phyloP scores from a whole-genome alignment of 2,888 invertebrate species.

The Automeris io region DNA sequence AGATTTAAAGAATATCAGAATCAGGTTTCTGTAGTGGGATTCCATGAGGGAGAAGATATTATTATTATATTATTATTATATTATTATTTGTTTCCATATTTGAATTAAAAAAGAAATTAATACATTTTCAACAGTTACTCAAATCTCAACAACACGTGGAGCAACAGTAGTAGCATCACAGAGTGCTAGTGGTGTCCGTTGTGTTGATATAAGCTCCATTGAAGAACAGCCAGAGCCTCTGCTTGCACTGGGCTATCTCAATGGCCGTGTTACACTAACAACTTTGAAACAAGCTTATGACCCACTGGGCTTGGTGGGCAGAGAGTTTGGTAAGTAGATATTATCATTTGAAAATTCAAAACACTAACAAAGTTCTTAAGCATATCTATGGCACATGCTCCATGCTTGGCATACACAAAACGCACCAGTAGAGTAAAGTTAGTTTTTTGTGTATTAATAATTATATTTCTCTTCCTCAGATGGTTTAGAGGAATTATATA shows the following conservation, averaged over 20 bases:
- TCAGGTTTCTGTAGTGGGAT: too few relatives aligned
- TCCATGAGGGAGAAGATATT: neutral
- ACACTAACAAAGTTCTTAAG: too few relatives aligned
- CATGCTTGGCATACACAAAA: too few relatives aligned
- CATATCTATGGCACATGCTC: too few relatives aligned
- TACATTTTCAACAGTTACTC: constrained; percentile 76
- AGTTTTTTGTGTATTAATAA: too few relatives aligned
- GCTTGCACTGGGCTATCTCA: constrained; percentile 91
- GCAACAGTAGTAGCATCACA: constrained; percentile 85
- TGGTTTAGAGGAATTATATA: too few relatives aligned
- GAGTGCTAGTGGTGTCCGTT: constrained; percentile 89
- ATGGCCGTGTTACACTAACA: constrained; percentile 90
- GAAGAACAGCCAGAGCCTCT: constrained; percentile 85
- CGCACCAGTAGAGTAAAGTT: too few relatives aligned
- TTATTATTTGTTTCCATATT: neutral
- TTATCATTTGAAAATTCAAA: too few relatives aligned
- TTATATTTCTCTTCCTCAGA: too few relatives aligned
- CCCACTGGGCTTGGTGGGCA: constrained; percentile 81
- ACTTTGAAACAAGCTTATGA: constrained; percentile 85
- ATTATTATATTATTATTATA: neutral
- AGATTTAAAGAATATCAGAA: too few relatives aligned
- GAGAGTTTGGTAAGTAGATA: constrained; percentile 81
- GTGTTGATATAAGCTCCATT: constrained; percentile 89
- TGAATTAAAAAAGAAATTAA: too few relatives aligned
- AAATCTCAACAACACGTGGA: constrained; percentile 81